phyloP scores from a whole-genome alignment of 2,888 invertebrate species.

The Hypomecis atomaria region DNA sequence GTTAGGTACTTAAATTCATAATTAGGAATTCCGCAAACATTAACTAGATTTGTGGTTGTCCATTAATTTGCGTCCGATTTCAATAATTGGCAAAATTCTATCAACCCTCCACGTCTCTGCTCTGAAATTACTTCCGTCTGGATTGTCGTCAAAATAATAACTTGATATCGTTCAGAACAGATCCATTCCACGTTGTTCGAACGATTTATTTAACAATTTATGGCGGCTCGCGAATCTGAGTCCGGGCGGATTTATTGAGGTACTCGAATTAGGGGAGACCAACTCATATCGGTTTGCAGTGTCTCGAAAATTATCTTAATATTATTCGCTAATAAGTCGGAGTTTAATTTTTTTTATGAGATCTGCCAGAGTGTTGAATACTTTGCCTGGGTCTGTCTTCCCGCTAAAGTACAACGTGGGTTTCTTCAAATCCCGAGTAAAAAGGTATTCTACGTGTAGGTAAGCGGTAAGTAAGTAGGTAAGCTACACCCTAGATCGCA shows the following conservation, averaged over 20 bases:
- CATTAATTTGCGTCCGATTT: slow-evolving; percentile 10
- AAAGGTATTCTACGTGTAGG: no score
- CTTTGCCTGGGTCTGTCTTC: no score
- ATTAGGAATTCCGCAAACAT: slow-evolving; percentile 3
- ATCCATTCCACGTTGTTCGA: slow-evolving; percentile 63
- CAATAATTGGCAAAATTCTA: slow-evolving; percentile 21
- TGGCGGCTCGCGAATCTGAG: slow-evolving; percentile 73
- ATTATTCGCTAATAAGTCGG: no score
- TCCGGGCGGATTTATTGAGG: slow-evolving; percentile 78
- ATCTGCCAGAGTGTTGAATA: no score
- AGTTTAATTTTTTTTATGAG: no score
- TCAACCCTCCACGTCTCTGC: slow-evolving; percentile 15
- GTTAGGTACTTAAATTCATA: neutral
- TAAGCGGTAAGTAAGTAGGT: no score
- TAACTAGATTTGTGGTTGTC: slow-evolving; percentile 8
- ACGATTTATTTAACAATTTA: slow-evolving; percentile 80
- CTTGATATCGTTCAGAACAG: slow-evolving; percentile 57
- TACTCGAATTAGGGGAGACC: slow-evolving; percentile 28
- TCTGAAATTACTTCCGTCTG: slow-evolving; percentile 38
- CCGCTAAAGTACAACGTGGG: no score
- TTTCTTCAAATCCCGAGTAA: no score
- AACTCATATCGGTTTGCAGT: slow-evolving; percentile 3
- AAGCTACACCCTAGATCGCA: no score
- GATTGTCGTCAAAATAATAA: slow-evolving; percentile 55
- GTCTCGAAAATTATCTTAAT: neutral